These are phyloP conservation scores for Lasioglossum zephyrum DNA, from an alignment of 2,888 invertebrate genomes.

Conservation along the genomic window DNA sequence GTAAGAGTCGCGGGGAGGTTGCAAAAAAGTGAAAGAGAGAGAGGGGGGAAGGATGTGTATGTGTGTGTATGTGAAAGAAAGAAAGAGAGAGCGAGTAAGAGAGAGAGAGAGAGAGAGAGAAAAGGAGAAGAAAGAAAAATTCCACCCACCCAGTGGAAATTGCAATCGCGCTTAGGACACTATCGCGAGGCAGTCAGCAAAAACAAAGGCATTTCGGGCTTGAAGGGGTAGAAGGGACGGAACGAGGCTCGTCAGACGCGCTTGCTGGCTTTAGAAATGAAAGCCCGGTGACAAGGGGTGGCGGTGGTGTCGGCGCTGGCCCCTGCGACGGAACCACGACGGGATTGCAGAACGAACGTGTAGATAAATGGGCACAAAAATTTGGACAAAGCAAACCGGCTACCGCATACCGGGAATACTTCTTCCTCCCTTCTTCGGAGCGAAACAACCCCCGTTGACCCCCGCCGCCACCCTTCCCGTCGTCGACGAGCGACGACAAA, in stretches of 20 bases:
- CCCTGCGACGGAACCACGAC: conserved; percentile 26
- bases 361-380: conserved; percentile 79
- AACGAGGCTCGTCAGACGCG: conserved; percentile 54
- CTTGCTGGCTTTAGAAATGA: conserved; percentile 66
- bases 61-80: too few relatives aligned
- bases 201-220: conserved; percentile 69
- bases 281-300: conserved; percentile 66
- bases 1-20: conserved; percentile 33
- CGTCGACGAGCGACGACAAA: conserved; percentile 11
- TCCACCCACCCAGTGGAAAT: conserved; percentile 62
- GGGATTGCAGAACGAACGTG: conserved; percentile 67
- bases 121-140: neutral
- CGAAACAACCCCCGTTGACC: conserved; percentile 32
- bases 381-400: conserved; percentile 77
- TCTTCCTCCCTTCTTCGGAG: conserved; percentile 44
- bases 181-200: conserved; percentile 62
- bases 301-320: conserved; percentile 50
- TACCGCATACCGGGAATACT: conserved; percentile 76
- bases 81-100: conserved; percentile 19
- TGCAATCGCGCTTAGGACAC: conserved; percentile 73
- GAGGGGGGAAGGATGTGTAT: neutral
- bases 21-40: conserved; percentile 33
- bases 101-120: neutral
- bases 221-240: conserved; percentile 30
- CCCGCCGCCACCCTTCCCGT: neutral